Percentiles rank a stretch among this genome's conserved stretches.
These are phyloP conservation scores for Arctopsyche grandis DNA, from an alignment of 1,140 invertebrate genomes.

Conservation along the genomic window DNA sequence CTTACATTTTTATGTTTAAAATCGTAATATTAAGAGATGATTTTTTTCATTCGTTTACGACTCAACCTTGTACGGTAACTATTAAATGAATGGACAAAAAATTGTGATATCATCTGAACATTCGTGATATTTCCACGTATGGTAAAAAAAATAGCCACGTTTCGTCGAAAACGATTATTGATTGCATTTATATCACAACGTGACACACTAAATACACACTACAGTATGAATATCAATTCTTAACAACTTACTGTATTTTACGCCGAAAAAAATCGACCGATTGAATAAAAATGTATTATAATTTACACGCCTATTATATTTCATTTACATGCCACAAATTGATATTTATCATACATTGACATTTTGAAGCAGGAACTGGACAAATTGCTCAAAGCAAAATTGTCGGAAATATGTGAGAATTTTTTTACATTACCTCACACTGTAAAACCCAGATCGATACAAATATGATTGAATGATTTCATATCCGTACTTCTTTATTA, in stretches of 20 bases:
- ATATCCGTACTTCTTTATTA: no score
- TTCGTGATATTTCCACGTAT: slow-evolving; percentile 8
- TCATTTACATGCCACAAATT: no score
- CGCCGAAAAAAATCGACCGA: neutral
- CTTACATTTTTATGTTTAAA: neutral
- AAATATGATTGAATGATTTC: no score
- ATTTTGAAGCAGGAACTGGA: no score
- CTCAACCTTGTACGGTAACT: neutral
- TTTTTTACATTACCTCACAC: no score
- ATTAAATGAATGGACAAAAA: neutral
- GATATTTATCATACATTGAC: no score
- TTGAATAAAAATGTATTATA: no score
- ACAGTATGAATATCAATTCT: neutral
- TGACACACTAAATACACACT: neutral
- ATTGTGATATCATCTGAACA: slow-evolving; percentile 4
- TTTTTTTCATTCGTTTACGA: neutral
- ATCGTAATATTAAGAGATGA: neutral
- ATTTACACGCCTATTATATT: no score
- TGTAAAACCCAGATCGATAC: no score
- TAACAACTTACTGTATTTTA: slow-evolving; percentile 2
- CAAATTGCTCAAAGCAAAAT: no score
- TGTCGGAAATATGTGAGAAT: no score
- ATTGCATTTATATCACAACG: neutral
- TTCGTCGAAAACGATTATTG: slow-evolving; percentile 2
- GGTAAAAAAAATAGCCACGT: neutral